Evolutionary conservation across 2,888 invertebrate genomes (phyloP), one percentile per base, ranked within the genome.

Genomic region (Agrochola lota): DNA sequence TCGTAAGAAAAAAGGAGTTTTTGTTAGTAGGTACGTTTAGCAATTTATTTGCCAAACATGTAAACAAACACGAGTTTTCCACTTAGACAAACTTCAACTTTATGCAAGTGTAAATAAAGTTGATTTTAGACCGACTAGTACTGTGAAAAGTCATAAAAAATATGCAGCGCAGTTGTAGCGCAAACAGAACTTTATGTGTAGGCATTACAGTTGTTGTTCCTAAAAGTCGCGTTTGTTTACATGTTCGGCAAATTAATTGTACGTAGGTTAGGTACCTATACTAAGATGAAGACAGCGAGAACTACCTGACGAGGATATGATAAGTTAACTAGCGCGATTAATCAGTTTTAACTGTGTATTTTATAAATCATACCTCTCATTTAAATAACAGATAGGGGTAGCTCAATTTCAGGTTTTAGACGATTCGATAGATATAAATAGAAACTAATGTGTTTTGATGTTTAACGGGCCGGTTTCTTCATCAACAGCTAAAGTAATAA

Each of bases 361-460:
- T 46, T 49, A 43, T 20, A 20, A 35, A 30, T 17, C 26, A 64
- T 30, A 46, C 30, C 15, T 49, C 23, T 63, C 46, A 57, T 57
- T 78, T 40, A 15, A 67, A 43, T 67, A 67, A 77, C 67, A 40
- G 23, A 52, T 23, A 17, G 8, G 20, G 57, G 12, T 49, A 30
- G 46, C 55, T 55, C 4, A 43, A 69, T 46, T 43, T 30, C 6
- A 17, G 43, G 40, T 66, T 30, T 59, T 59, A 12, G 4, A 60
- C 15, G 35, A 70, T 70, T 84, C 30, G 64, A 75, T 84, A 80
- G 66, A 71, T 74, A 67, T 57, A 69, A 55, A 60, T 17, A 49
- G 0, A 26, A 71, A 43, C 26, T 12, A 49, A 46, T 46, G 20
- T 26, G 7, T 20, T 43, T 66, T 26, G 6, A 26, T 26, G 11